A percentile compares a stretch with the other conserved stretches of the same genome.
These are phyloP conservation scores for Ditylenchus weischeri DNA, from an alignment of 2,888 invertebrate genomes.

Conservation along the genomic window DNA sequence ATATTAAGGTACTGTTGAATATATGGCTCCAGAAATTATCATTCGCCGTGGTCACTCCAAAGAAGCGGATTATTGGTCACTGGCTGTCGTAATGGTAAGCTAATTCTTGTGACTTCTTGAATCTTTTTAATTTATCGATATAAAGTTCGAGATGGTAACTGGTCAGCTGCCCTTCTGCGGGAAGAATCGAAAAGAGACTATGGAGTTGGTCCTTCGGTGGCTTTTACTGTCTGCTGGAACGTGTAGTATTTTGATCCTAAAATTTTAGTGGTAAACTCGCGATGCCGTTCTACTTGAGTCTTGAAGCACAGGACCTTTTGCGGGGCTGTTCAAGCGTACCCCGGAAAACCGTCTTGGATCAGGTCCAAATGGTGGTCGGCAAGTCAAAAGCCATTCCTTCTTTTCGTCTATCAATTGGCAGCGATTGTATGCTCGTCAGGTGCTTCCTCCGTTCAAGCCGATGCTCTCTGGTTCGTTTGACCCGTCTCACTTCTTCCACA, in stretches of 20 bases:
- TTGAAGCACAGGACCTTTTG: constrained; percentile 89
- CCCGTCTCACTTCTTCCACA: constrained; percentile 91
- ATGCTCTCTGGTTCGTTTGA: constrained; percentile 76
- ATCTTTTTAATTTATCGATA: background rate
- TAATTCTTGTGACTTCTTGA: constrained; percentile 6
- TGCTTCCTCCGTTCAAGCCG: constrained; percentile 84
- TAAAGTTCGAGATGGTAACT: constrained; percentile 94
- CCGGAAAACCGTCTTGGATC: constrained; percentile 76
- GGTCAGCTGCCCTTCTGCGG: constrained; percentile 94
- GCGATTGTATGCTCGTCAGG: constrained; percentile 76
- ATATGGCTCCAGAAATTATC: constrained; percentile 96
- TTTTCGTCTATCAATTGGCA: constrained; percentile 92
- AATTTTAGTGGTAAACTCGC: constrained; percentile 77
- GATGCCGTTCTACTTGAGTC: constrained; percentile 93
- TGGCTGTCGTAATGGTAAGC: constrained; percentile 85
- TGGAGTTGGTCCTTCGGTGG: constrained; percentile 90
- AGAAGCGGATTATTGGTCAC: constrained; percentile 99
- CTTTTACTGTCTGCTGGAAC: too few species aligned
- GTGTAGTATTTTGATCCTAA: background rate
- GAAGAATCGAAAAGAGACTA: constrained; percentile 88
- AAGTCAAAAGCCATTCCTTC: constrained; percentile 88
- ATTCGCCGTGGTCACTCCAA: constrained; percentile 95
- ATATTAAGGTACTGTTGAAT: constrained; percentile 74
- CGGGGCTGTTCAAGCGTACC: constrained; percentile 94
- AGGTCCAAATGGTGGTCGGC: constrained; percentile 64